Conservation (phyloP, 2,113 vertebrate species). For the Xiphophorus hellerii region DNA sequence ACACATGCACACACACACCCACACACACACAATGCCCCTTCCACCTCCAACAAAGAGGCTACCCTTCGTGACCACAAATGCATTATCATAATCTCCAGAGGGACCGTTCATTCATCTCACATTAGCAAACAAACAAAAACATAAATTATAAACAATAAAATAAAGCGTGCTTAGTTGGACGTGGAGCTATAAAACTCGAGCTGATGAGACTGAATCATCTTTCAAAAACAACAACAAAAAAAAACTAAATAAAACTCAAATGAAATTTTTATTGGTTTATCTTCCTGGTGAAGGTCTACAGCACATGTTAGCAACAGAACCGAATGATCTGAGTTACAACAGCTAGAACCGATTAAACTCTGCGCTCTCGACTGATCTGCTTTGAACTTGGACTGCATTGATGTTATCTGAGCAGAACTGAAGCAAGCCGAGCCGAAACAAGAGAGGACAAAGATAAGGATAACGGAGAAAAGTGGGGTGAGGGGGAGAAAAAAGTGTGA, state of each 20-base stretch:
- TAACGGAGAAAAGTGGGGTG: not conserved
- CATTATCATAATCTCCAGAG: constrained; percentile 70
- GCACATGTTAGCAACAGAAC: not conserved
- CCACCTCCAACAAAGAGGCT: constrained; percentile 6
- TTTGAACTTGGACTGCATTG: constrained; percentile 18
- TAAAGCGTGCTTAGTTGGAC: constrained; percentile 22
- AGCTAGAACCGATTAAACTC: constrained; percentile 7
- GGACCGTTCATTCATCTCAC: constrained; percentile 66
- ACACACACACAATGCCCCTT: constrained; percentile 3
- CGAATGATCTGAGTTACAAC: not conserved
- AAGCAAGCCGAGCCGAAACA: constrained; percentile 31
- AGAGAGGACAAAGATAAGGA: constrained; percentile 17
- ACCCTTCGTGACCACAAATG: constrained; percentile 63
- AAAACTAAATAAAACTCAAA: not conserved
- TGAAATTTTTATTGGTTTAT: not conserved
- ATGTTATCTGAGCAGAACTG: constrained; percentile 33
- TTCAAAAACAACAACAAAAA: constrained; percentile 50
- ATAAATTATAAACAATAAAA: constrained; percentile 25
- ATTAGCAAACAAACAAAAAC: constrained; percentile 49
- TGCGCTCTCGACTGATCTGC: not conserved
- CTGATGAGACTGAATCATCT: constrained; percentile 11
- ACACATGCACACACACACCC: constrained; percentile 5
- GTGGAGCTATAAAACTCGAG: constrained; percentile 19
- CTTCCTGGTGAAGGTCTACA: not conserved
- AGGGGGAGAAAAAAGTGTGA: not conserved